These are phyloP conservation scores for Anguilla rostrata DNA, from an alignment of 2,113 vertebrate species.

Conservation along the genomic window DNA sequence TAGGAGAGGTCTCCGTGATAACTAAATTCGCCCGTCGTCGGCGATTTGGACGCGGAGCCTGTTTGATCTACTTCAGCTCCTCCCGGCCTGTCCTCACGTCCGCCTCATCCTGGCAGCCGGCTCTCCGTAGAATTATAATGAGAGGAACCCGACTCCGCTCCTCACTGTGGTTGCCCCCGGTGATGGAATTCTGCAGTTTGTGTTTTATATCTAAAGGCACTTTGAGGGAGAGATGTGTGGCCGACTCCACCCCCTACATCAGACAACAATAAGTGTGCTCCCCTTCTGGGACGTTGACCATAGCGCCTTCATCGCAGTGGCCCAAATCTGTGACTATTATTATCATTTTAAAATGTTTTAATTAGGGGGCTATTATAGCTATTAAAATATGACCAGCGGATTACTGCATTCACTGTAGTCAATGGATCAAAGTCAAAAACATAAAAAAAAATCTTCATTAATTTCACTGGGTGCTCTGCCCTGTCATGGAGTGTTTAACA, in stretches of 20 bases:
- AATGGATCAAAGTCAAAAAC: neutral
- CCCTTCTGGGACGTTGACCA: conserved; percentile 31
- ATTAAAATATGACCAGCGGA: neutral
- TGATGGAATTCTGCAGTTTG: neutral
- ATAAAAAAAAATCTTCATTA: neutral
- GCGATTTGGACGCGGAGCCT: conserved; percentile 38
- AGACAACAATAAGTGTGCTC: neutral
- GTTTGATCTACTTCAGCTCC: conserved; percentile 61
- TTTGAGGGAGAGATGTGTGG: neutral
- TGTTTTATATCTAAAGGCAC: conserved; percentile 28
- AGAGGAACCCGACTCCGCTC: conserved; percentile 23
- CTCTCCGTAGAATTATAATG: conserved; percentile 53
- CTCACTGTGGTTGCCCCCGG: neutral
- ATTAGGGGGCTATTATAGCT: conserved; percentile 44
- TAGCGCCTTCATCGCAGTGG: conserved; percentile 25
- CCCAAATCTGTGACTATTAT: neutral
- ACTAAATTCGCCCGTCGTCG: conserved; percentile 34
- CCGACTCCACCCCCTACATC: neutral
- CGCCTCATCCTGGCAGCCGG: conserved; percentile 43
- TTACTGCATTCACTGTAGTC: neutral
- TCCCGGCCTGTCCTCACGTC: conserved; percentile 53
- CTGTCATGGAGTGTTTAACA: neutral
- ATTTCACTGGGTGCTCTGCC: conserved; percentile 1
- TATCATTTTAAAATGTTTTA: conserved; percentile 45
- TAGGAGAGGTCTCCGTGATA: conserved; percentile 20